These are phyloP conservation scores for Hemibagrus guttatus DNA, from an alignment of 2,797 vertebrate species.

Conservation along the genomic window DNA sequence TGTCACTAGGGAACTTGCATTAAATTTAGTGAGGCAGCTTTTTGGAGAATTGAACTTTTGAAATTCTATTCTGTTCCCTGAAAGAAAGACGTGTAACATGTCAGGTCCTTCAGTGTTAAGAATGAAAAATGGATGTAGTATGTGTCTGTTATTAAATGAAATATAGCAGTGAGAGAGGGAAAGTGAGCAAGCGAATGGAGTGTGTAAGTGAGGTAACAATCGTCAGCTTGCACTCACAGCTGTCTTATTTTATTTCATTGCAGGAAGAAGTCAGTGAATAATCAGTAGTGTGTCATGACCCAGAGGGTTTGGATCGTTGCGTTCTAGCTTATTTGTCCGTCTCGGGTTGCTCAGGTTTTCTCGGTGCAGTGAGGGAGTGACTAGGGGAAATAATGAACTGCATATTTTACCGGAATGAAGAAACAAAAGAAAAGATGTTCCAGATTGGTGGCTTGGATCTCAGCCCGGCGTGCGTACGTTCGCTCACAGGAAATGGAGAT, in stretches of 20 bases:
- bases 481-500: conserved; percentile 66
- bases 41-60: background rate
- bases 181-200: background rate
- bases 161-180: background rate
- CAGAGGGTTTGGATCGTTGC: background rate
- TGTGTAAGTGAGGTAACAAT: conserved; percentile 19
- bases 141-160: conserved; percentile 19
- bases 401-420: conserved; percentile 65
- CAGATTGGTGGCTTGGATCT: conserved; percentile 64
- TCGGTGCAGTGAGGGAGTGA: conserved; percentile 1
- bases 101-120: conserved; percentile 15
- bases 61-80: background rate
- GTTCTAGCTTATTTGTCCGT: background rate
- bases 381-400: conserved; percentile 60
- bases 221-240: conserved; percentile 12
- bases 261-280: conserved; percentile 24
- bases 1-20: background rate
- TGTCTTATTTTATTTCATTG: conserved; percentile 17
- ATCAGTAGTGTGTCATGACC: conserved; percentile 20
- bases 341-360: conserved; percentile 28
- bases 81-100: background rate
- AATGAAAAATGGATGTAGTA: conserved; percentile 22
- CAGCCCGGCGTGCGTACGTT: conserved; percentile 32
- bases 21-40: background rate
- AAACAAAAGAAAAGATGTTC: conserved; percentile 60